Conservation (phyloP, 2,888 invertebrate genomes). For the Nemapogon koenigi region DNA sequence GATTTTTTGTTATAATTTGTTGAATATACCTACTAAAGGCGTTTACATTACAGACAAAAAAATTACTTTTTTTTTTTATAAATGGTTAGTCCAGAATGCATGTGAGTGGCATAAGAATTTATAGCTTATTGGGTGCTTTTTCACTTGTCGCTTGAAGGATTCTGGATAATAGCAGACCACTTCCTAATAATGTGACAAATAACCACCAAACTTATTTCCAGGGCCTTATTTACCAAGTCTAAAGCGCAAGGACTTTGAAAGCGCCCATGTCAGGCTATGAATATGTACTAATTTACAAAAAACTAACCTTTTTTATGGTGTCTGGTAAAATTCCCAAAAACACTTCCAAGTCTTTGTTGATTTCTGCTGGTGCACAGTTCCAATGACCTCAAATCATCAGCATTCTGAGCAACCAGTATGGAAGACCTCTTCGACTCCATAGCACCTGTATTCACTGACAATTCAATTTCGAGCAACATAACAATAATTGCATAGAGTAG, state of each 20-base stretch:
- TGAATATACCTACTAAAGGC: no score
- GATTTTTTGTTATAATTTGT: no score
- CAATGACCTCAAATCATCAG: constrained; percentile 47
- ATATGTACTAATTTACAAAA: background rate
- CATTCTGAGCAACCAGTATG: constrained; percentile 43
- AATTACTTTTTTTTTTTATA: no score
- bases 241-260: no score
- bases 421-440: constrained; percentile 55
- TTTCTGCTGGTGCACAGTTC: constrained; percentile 49
- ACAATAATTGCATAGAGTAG: constrained; percentile 52
- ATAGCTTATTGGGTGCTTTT: no score
- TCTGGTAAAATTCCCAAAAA: constrained; percentile 54
- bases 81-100: no score
- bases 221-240: background rate
- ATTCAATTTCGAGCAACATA: constrained; percentile 48
- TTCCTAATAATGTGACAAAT: no score
- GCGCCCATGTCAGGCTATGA: background rate
- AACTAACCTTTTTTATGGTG: constrained; percentile 55
- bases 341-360: constrained; percentile 51
- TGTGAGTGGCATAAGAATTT: no score
- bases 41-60: no score
- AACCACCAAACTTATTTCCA: no score
- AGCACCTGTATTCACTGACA: constrained; percentile 47
- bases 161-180: no score
- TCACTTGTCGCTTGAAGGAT: no score